Conservation (phyloP, 2,113 vertebrate species). For the Dipodomys merriami region DNA sequence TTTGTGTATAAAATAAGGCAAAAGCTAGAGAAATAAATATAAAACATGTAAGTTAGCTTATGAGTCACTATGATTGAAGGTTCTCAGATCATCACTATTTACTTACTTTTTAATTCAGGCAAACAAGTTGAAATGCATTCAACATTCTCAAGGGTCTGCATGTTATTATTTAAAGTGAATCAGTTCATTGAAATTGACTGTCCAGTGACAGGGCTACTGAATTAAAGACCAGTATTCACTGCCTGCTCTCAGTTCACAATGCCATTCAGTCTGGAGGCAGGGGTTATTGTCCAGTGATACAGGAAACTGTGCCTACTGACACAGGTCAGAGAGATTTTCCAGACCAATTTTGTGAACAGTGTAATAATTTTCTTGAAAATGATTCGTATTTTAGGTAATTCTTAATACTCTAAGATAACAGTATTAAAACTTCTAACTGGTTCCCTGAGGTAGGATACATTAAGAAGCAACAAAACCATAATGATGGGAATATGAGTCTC, state of each 20-base stretch:
- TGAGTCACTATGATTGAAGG: constrained; percentile 46
- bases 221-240: not conserved
- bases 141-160: constrained; percentile 48
- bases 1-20: constrained; percentile 36
- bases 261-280: not conserved
- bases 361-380: constrained; percentile 9
- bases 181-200: constrained; percentile 24
- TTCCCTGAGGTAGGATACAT: not conserved
- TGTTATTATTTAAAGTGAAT: constrained; percentile 28
- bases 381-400: not conserved
- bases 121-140: constrained; percentile 43
- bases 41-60: constrained; percentile 22
- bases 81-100: constrained; percentile 36
- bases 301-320: not conserved
- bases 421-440: constrained; percentile 5
- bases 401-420: not conserved
- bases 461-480: not conserved
- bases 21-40: constrained; percentile 38
- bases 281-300: not conserved
- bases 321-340: not conserved
- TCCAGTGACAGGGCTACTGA: not conserved
- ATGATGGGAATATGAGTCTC: not conserved
- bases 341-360: not conserved
- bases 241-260: not conserved
- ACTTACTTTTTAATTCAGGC: constrained; percentile 39